Base-by-base conservation (phyloP, 1,140 invertebrate genomes). In the Heliconius nattereri region DNA sequence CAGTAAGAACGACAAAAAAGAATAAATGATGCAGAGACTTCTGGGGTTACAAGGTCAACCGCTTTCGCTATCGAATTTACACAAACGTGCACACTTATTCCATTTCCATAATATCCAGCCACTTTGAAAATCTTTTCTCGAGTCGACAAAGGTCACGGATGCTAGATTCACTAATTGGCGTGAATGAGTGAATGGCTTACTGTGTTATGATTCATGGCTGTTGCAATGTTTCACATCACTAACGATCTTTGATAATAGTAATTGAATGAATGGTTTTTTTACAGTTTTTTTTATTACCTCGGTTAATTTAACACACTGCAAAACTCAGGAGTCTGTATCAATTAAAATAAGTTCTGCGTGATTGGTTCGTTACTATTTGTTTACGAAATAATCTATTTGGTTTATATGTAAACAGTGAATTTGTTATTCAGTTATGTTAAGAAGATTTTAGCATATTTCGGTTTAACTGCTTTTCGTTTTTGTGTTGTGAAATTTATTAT, bases 21-120 rank as follows among this genome's bases (percentile, higher is more conserved):
- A 45, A 16, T 16, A 1, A 11, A 66, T 66, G 23, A 66, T 13
- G 23, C 23, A 66, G 23, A 66, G 80, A 72, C 79, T 66, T 23
- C 60, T 78, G 71, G 73, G 82, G 85, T 88, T 84, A 87, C 84
- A 88, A 87, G 85, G 87, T 85, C 84, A 87, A 85, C 85, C 70
- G 83, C 87, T 88, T 88, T 88, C 85, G 78, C 85, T 84, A 81
- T 86, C 84, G 75, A 57, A 78, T 75, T 78, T 35, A 75, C 76
- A 73, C 52, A 66, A 32, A 49, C 71, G 26, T 16, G 77, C 16
- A 66, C 60, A 60, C 45, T 78, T 66, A 78, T 78, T 70, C 49
- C 76, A 71, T 52, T 57, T 78, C 32, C 52, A 73, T 73, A 78
- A 49, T 74, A 49, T 37, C 9, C 52, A 45, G n/a, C 16, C 73